phyloP scores from a whole-genome alignment of 2,113 vertebrate genomes.

The Peromyscus maniculatus region DNA sequence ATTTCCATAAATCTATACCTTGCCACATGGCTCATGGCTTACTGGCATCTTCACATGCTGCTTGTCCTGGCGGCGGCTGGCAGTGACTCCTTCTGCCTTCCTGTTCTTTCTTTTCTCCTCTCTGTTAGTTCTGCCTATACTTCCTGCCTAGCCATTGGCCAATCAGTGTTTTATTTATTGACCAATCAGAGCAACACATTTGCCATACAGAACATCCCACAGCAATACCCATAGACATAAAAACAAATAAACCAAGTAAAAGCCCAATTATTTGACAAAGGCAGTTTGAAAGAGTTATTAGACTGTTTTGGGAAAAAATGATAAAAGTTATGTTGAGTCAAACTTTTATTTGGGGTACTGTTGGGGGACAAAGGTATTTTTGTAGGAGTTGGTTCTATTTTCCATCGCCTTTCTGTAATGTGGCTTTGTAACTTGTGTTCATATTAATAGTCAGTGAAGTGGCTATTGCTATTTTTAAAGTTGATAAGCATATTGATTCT shows the following conservation, averaged over 20 bases:
- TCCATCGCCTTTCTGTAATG: conserved; percentile 53
- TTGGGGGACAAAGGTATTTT: conserved; percentile 48
- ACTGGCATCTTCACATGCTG: too few relatives aligned
- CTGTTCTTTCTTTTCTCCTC: too few relatives aligned
- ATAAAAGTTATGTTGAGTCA: not conserved
- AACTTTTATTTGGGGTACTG: conserved; percentile 59
- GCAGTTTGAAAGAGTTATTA: conserved; percentile 55
- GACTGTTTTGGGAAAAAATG: conserved; percentile 58
- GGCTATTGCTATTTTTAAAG: conserved; percentile 66
- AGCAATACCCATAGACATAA: not conserved
- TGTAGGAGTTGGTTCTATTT: conserved; percentile 66
- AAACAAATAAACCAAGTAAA: not conserved
- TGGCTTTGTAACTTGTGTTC: conserved; percentile 56
- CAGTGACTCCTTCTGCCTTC: too few relatives aligned
- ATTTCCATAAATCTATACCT: too few relatives aligned
- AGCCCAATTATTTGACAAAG: not conserved
- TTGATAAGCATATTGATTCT: conserved; percentile 69
- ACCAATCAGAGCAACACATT: too few relatives aligned
- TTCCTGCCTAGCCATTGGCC: too few relatives aligned
- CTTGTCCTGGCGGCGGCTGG: too few relatives aligned
- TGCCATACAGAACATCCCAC: too few relatives aligned
- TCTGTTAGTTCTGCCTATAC: too few relatives aligned
- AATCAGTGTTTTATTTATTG: too few relatives aligned
- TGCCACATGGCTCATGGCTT: too few relatives aligned
- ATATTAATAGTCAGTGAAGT: conserved; percentile 66